Evolutionary conservation across 2,113 vertebrate species (phyloP).

Genomic region (Leuciscus idus): DNA sequence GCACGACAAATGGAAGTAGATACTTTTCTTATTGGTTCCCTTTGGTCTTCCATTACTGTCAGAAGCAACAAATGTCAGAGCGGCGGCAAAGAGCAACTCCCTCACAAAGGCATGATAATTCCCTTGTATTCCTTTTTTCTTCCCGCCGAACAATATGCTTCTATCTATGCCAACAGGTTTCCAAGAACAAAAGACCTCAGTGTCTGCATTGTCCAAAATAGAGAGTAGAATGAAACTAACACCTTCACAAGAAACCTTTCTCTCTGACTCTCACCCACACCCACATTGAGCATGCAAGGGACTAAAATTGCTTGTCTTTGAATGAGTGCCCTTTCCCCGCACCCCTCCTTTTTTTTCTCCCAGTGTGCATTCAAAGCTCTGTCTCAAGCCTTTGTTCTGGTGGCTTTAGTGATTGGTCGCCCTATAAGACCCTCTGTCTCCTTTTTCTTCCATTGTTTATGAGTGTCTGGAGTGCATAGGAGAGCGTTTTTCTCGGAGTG

Average conservation of each 20-base stretch:
- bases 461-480: constrained; percentile 12
- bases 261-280: constrained; percentile 25
- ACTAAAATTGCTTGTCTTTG: constrained; percentile 26
- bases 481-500: not conserved
- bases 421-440: constrained; percentile 39
- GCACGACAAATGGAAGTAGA: constrained; percentile 27
- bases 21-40: constrained; percentile 25
- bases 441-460: constrained; percentile 14
- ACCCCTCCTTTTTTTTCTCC: constrained; percentile 44
- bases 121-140: constrained; percentile 1
- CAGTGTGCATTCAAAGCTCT: constrained; percentile 28
- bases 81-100: not conserved
- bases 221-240: constrained; percentile 38
- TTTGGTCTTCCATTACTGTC: constrained; percentile 23
- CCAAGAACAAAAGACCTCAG: constrained; percentile 37
- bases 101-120: not conserved
- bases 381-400: constrained; percentile 44
- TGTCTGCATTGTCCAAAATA: constrained; percentile 18
- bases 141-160: not conserved
- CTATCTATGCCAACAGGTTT: constrained; percentile 26
- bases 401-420: constrained; percentile 46
- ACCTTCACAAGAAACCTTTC: constrained; percentile 18
- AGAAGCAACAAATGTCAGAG: constrained; percentile 31
- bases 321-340: constrained; percentile 38
- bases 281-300: constrained; percentile 8